These are phyloP conservation scores for Potamilus streckersoni DNA, from an alignment of 1,140 invertebrate genomes.

Conservation along the genomic window DNA sequence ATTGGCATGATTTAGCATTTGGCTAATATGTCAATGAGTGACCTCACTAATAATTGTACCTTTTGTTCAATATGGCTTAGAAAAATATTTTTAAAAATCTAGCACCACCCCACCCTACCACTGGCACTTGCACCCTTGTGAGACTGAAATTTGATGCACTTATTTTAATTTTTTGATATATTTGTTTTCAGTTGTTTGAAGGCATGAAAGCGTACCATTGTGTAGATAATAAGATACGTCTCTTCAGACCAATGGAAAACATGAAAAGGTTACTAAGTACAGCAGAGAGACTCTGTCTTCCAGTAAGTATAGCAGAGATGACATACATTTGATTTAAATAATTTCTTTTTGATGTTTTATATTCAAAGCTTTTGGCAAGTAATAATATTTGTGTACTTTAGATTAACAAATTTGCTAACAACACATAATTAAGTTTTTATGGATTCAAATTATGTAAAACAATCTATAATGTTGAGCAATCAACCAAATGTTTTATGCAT, in stretches of 20 bases:
- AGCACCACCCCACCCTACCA: neutral
- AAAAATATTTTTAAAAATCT: neutral
- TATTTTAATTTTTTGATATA: slow-evolving; percentile 7
- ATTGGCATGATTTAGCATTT: too few relatives aligned
- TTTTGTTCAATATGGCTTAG: neutral
- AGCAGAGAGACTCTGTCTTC: slow-evolving; percentile 86
- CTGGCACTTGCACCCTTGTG: neutral
- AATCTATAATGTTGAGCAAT: too few relatives aligned
- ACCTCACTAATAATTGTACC: neutral
- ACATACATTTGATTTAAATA: too few relatives aligned
- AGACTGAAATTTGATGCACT: neutral
- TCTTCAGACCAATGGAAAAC: slow-evolving; percentile 96
- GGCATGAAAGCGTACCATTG: slow-evolving; percentile 98
- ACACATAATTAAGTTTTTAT: too few relatives aligned
- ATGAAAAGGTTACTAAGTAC: slow-evolving; percentile 92
- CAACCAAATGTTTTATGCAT: too few relatives aligned
- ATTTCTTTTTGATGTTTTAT: too few relatives aligned
- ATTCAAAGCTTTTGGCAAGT: too few relatives aligned
- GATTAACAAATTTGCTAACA: too few relatives aligned
- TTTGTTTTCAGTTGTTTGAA: slow-evolving; percentile 88
- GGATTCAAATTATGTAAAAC: too few relatives aligned
- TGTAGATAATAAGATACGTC: slow-evolving; percentile 89
- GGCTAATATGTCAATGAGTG: neutral
- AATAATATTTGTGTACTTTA: too few relatives aligned
- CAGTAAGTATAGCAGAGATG: slow-evolving; percentile 68